phyloP scores from a whole-genome alignment of 2,113 vertebrate species.

The Colossoma macropomum region DNA sequence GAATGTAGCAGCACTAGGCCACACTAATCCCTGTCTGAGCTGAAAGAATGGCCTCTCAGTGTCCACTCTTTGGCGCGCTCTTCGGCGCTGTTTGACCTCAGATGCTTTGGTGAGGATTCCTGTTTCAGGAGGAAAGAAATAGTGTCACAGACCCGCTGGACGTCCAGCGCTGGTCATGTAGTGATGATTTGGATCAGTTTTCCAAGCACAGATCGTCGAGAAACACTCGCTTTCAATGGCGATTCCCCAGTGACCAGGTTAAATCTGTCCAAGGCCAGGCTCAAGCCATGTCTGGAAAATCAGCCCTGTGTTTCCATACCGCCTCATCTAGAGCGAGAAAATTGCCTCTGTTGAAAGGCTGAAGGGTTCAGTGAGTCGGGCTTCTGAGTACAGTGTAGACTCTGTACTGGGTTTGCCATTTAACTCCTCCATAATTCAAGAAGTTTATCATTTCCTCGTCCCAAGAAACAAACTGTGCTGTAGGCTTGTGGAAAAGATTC shows the following conservation, averaged over 20 bases:
- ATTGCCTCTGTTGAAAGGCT: background rate
- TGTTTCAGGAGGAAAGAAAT: background rate
- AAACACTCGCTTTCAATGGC: background rate
- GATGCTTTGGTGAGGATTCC: background rate
- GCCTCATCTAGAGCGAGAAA: too few relatives aligned
- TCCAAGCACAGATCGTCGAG: background rate
- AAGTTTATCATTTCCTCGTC: too few relatives aligned
- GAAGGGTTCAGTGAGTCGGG: background rate
- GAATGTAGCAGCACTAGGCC: constrained; percentile 70
- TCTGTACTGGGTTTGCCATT: too few relatives aligned
- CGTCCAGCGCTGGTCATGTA: background rate
- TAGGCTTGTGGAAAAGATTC: too few relatives aligned
- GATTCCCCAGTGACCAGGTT: background rate
- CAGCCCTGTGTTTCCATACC: background rate
- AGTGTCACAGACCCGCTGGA: background rate
- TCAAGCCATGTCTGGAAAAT: constrained; percentile 5
- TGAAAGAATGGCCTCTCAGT: constrained; percentile 34
- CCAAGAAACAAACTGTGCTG: too few relatives aligned
- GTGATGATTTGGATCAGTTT: background rate
- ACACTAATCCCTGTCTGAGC: constrained; percentile 59
- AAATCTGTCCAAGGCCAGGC: background rate
- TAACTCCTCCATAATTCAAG: too few relatives aligned
- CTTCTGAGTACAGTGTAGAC: too few relatives aligned
- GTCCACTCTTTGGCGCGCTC: background rate
- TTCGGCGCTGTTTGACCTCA: background rate